Conservation (phyloP, 2,113 vertebrate species). For the Phrynosoma platyrhinos region DNA sequence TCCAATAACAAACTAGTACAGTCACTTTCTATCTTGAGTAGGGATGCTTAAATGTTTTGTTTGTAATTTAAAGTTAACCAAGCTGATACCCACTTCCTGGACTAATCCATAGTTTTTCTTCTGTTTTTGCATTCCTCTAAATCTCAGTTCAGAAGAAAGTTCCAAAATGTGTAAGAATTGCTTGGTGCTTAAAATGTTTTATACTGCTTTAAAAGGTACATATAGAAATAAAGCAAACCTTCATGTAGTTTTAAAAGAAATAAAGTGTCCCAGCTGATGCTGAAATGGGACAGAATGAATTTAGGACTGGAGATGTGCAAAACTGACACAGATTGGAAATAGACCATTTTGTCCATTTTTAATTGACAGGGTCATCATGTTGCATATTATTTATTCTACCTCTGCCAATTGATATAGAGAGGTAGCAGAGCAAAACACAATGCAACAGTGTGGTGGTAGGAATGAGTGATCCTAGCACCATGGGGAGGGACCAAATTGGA, state of each 20-base stretch:
- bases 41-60: not conserved
- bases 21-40: not conserved
- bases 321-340: no score
- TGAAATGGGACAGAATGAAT: not conserved
- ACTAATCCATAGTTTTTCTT: not conserved
- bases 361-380: not conserved
- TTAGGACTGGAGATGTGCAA: not conserved
- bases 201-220: not conserved
- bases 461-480: not conserved
- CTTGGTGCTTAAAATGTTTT: not conserved
- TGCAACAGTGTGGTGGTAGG: no score
- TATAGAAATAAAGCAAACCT: no score
- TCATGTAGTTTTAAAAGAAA: not conserved
- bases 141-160: not conserved
- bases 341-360: not conserved
- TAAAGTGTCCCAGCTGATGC: not conserved
- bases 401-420: not conserved
- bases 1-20: not conserved
- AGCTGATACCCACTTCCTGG: not conserved
- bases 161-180: not conserved
- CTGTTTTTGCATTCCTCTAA: not conserved
- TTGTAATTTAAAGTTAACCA: not conserved
- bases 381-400: not conserved
- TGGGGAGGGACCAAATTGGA: not conserved
- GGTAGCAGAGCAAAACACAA: not conserved